Evolutionary conservation across 2,888 invertebrate genomes (phyloP).

Genomic region (Dexiosoma caninum): DNA sequence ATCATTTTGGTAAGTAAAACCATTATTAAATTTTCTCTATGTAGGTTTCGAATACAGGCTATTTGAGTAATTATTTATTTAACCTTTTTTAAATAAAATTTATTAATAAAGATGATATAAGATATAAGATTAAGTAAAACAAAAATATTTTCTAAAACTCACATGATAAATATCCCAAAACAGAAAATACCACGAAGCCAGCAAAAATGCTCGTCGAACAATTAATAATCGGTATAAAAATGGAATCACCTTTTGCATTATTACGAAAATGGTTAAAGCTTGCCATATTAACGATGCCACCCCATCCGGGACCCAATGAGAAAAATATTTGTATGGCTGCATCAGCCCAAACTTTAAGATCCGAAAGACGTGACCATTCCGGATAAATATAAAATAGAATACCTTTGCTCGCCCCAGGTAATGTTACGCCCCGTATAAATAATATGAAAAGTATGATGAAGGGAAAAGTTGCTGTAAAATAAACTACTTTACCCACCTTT

Average conservation of each 20-base stretch:
- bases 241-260: conserved; percentile 82
- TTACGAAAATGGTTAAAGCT: conserved; percentile 89
- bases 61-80: too few species aligned
- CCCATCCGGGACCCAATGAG: conserved; percentile 93
- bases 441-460: conserved; percentile 85
- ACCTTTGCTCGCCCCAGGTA: conserved; percentile 88
- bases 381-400: conserved; percentile 88
- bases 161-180: conserved; percentile 85
- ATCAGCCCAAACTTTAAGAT: conserved; percentile 93
- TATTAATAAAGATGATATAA: too few species aligned
- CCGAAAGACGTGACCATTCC: conserved; percentile 86
- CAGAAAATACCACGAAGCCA: conserved; percentile 89
- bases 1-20: too few species aligned
- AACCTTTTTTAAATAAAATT: too few species aligned
- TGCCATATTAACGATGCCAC: conserved; percentile 90
- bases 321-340: conserved; percentile 96
- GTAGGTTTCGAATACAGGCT: too few species aligned
- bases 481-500: conserved; percentile 81
- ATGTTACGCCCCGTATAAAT: conserved; percentile 86
- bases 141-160: conserved; percentile 23
- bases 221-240: conserved; percentile 85
- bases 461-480: conserved; percentile 92
- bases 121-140: too few species aligned
- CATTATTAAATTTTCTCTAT: too few species aligned
- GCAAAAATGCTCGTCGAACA: conserved; percentile 88